Base-by-base conservation (phyloP, 2,113 vertebrate genomes). In the Merops nubicus region DNA sequence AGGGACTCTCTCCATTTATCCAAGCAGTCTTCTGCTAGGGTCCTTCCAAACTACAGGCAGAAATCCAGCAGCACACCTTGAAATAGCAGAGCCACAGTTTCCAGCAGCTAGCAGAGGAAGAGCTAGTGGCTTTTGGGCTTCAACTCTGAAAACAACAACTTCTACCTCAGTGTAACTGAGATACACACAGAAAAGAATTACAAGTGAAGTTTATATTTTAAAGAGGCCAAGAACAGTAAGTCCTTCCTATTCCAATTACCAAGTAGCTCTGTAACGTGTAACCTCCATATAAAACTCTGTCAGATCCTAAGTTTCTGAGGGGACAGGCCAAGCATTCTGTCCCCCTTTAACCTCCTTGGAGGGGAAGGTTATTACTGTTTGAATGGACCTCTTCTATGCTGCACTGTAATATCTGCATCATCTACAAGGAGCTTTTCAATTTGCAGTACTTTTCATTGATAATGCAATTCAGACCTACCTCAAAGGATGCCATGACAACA, bases 381-480 rank as follows among this genome's bases (percentile, higher is more conserved):
- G 47, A 86, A 57, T 4, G 29, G 60, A 65, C 19, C 51, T 68
- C 91, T 91, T 53, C 65, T 70, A 17, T 8, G 36, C 29, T 56
- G n/a, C 62, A 67, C 47, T 34, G 47, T 10, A 75, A 2, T 28
- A 65, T 0, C 4, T 43, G 16, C 47, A 56, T 31, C 2, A 0
- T 36, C 34, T 28, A 36, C 34, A 73, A 84, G 29, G n/a, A 77
- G 28, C 63, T 77, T 82, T 77, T 47, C 75, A 74, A 59, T 93
- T 15, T 70, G 23, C 59, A 43, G 50, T 68, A 77, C 23, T 84
- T 80, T 51, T 60, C 36, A 88, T 12, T 56, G 50, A 43, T 40
- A 84, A 79, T 14, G 28, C 31, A 69, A 88, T 60, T 86, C 45
- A 80, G 68, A 63, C 10, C 17, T 65, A 15, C 20, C 88, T 47